phyloP scores from a whole-genome alignment of 37 sponge, comb jelly and placozoan genomes.

The Haliclona indistincta region DNA sequence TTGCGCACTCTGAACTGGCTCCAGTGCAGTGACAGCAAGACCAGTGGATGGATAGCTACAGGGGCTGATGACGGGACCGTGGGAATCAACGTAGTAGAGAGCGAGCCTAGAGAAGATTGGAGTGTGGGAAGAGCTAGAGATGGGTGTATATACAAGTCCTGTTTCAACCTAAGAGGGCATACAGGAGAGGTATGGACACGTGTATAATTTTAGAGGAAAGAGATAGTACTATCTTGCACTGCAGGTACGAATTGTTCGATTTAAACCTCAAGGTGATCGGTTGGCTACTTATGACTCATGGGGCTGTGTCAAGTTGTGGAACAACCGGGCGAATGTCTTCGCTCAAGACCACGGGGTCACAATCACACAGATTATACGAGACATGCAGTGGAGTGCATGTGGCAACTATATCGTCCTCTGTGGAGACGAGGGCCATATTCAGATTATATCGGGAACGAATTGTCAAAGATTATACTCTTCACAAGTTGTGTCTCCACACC shows the following conservation, averaged over 20 bases:
- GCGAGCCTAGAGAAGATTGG: too few species aligned
- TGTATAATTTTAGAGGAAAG: background rate
- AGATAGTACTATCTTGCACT: background rate
- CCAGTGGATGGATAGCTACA: slow-evolving; percentile 44
- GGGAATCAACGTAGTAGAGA: slow-evolving; percentile 5
- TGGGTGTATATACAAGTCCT: slow-evolving; percentile 29
- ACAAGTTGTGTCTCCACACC: slow-evolving; percentile 22
- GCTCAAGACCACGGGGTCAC: slow-evolving; percentile 17
- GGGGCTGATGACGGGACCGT: slow-evolving; percentile 25
- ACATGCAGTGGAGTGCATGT: slow-evolving; percentile 55
- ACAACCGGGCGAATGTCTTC: slow-evolving; percentile 40
- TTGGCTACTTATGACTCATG: slow-evolving; percentile 50
- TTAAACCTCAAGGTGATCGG: slow-evolving; percentile 23
- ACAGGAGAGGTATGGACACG: slow-evolving; percentile 35
- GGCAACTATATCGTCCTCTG: slow-evolving; percentile 29
- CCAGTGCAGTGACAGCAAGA: background rate
- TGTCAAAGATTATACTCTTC: slow-evolving; percentile 16
- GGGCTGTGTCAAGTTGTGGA: slow-evolving; percentile 51
- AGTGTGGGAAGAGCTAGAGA: background rate
- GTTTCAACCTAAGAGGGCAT: slow-evolving; percentile 40
- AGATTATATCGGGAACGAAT: slow-evolving; percentile 12
- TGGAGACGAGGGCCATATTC: slow-evolving; percentile 25
- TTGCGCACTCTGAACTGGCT: slow-evolving; percentile 4
- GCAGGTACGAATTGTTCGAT: slow-evolving; percentile 41
- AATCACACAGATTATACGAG: slow-evolving; percentile 5